Conservation (phyloP, 2,113 vertebrate species). For the Euleptes europaea region DNA sequence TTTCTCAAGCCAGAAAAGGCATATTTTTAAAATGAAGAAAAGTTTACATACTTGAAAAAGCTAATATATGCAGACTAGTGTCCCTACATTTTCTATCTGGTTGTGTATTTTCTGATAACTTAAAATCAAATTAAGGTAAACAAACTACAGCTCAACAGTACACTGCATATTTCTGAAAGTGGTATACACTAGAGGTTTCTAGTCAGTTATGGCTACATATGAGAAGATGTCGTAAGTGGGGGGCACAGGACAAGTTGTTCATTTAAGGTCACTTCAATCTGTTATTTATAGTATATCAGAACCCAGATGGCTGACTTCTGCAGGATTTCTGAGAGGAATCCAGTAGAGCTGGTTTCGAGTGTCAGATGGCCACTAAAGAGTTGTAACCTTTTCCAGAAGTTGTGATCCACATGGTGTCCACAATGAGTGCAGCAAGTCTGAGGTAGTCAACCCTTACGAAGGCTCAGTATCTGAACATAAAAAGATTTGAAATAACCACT, state of each 20-base stretch:
- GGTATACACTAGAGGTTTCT: slow-evolving; percentile 75
- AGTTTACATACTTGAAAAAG: slow-evolving; percentile 60
- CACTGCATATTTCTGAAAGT: slow-evolving; percentile 63
- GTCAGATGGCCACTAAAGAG: slow-evolving; percentile 78
- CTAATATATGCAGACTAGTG: slow-evolving; percentile 61
- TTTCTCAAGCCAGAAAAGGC: slow-evolving; percentile 61
- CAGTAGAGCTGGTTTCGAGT: slow-evolving; percentile 84
- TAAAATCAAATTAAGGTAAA: slow-evolving; percentile 73
- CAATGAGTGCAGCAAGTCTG: slow-evolving; percentile 85
- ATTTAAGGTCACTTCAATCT: slow-evolving; percentile 97
- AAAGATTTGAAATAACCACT: slow-evolving; percentile 83
- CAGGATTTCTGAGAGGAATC: slow-evolving; percentile 79
- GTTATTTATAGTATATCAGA: slow-evolving; percentile 82
- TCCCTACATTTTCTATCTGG: slow-evolving; percentile 51
- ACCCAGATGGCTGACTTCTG: slow-evolving; percentile 82
- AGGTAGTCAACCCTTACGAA: slow-evolving; percentile 89
- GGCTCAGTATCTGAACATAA: slow-evolving; percentile 85
- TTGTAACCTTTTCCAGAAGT: slow-evolving; percentile 81
- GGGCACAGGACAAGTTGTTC: slow-evolving; percentile 76
- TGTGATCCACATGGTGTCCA: slow-evolving; percentile 87
- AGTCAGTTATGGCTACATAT: slow-evolving; percentile 76
- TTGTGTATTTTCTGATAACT: slow-evolving; percentile 62
- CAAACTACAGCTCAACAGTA: slow-evolving; percentile 83
- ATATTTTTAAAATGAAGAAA: slow-evolving; percentile 46
- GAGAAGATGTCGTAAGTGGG: slow-evolving; percentile 75